Conservation (phyloP, 1,140 invertebrate species). For the Brachionus sp. region DNA sequence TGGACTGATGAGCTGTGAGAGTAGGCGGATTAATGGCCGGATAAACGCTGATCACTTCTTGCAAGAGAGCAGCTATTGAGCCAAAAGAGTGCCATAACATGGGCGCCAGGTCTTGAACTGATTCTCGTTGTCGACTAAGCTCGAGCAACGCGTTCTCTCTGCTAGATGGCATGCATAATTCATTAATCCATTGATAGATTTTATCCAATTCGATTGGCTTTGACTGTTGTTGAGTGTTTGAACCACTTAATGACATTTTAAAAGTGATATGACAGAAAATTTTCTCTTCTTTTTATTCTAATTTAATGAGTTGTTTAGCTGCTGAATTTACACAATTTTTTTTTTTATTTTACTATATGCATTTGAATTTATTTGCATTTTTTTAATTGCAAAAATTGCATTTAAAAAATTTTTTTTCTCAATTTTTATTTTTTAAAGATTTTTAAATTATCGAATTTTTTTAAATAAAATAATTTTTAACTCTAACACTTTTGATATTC, state of each 20-base stretch:
- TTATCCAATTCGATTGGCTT: slow-evolving; percentile 70
- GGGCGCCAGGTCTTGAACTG: slow-evolving; percentile 87
- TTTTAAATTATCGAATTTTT: too few relatives aligned
- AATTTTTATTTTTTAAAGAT: not conserved
- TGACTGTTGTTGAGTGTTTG: not conserved
- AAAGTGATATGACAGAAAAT: not conserved
- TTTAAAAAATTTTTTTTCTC: not conserved
- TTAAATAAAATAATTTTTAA: too few relatives aligned
- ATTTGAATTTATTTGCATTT: not conserved
- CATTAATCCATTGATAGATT: slow-evolving; percentile 88
- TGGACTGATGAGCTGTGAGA: slow-evolving; percentile 72
- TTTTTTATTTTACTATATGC: not conserved
- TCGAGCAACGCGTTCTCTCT: slow-evolving; percentile 91
- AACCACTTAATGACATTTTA: not conserved
- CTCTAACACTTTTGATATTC: too few relatives aligned
- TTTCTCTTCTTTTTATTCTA: not conserved
- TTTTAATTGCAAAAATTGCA: not conserved
- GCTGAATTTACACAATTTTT: not conserved
- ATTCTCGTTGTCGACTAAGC: slow-evolving; percentile 94
- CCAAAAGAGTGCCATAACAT: slow-evolving; percentile 99
- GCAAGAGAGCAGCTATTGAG: slow-evolving; percentile 87
- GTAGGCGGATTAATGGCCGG: slow-evolving; percentile 94
- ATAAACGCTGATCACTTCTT: slow-evolving; percentile 89
- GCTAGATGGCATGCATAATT: slow-evolving; percentile 87
- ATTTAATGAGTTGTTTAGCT: slow-evolving; percentile 13